phyloP scores from a whole-genome alignment of 1,140 invertebrate genomes.

The Bombus huntii region DNA sequence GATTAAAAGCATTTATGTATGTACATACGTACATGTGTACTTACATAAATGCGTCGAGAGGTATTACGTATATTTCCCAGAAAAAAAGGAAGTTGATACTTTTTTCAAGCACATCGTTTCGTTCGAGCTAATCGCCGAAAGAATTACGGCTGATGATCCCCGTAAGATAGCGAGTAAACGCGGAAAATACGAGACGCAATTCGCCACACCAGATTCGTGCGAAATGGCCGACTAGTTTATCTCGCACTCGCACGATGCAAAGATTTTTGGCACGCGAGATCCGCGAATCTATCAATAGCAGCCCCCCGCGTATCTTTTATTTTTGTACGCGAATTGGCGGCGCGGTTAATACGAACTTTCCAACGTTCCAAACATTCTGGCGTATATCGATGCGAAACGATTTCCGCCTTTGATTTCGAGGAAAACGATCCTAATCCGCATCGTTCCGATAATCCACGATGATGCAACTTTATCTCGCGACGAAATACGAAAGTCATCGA shows the following conservation, averaged over 20 bases:
- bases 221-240: not conserved
- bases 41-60: no score
- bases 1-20: no score
- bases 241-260: not conserved
- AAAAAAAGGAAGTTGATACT: no score
- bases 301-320: slow-evolving; percentile 39
- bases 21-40: no score
- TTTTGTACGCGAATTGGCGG: slow-evolving; percentile 15
- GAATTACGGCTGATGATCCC: no score
- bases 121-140: no score
- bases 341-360: slow-evolving; percentile 26
- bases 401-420: not conserved
- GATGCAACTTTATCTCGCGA: no score
- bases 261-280: slow-evolving; percentile 54
- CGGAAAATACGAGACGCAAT: not conserved
- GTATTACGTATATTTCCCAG: no score
- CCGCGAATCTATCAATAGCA: slow-evolving; percentile 36
- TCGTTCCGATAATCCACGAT: not conserved
- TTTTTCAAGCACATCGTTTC: no score
- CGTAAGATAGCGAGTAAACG: not conserved
- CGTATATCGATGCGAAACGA: not conserved
- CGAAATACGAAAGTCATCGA: not conserved
- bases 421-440: no score
- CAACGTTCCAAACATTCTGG: not conserved
- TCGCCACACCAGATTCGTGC: no score